Evolutionary conservation across 2,113 vertebrate genomes (phyloP), one percentile per base, ranked within the genome.

Genomic region (Clarias batrachus): DNA sequence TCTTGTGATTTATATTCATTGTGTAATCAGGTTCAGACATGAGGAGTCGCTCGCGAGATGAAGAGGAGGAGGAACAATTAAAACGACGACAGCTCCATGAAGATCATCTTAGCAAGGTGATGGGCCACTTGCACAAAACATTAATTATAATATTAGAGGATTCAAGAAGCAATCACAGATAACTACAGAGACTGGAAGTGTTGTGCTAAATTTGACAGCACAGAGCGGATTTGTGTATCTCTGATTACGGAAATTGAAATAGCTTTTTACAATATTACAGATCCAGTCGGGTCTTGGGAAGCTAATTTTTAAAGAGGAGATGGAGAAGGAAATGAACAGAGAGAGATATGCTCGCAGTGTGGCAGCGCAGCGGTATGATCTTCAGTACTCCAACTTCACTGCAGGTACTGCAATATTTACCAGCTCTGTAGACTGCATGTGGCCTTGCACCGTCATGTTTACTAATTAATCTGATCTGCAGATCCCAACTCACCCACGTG

Each of bases 201-300:
- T 60, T 60, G 19, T 80, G 21, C 27, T 33, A 80, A 80, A 27
- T 57, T 73, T n/a, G 74, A 30, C 48, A n/a, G n/a, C 23, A 77
- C n/a, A 52, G 13, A 16, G 14, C 54, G 4, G 41, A 54, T 54
- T 48, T 25, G 52, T 0, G 4, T n/a, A n/a, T 23, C 23, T n/a
- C 25, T 68, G 60, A 27, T 52, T 59, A 54, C 37, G 65, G 60
- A 30, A 68, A 70, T 37, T 41, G 59, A n/a, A 60, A 57, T 63
- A 76, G 52, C 41, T 19, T 12, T 10, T 52, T 41, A 3, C 59
- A 70, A 37, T 84, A 13, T 63, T 82, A 3, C 90, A 97, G 96
- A 96, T 97, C 85, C 97, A 97, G 91, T 97, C 96, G 14, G 97
- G 96, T 88, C 93, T 97, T 83, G 97, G 97, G 5, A 96, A 97